phyloP scores from a whole-genome alignment of 2,888 invertebrate species.

The Cryptocheilus praepositus region DNA sequence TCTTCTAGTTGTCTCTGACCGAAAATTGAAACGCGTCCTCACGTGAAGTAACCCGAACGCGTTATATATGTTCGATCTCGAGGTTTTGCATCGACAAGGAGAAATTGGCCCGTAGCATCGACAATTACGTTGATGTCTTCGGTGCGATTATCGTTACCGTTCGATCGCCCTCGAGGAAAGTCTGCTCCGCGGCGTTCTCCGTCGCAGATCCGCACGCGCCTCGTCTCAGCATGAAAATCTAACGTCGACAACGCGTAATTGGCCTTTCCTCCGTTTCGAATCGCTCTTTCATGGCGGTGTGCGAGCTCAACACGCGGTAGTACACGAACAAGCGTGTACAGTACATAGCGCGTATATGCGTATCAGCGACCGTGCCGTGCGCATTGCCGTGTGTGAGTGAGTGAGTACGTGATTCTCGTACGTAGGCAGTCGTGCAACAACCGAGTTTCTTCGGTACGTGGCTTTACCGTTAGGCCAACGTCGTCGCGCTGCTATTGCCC shows the following conservation, averaged over 20 bases:
- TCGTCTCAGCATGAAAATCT: neutral
- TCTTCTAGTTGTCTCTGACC: no score
- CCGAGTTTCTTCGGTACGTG: slow-evolving; percentile 68
- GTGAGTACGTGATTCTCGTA: neutral
- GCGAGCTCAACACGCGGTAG: neutral
- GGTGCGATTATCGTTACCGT: slow-evolving; percentile 10
- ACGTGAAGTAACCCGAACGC: no score
- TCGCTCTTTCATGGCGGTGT: slow-evolving; percentile 14
- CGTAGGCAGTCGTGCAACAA: slow-evolving; percentile 57
- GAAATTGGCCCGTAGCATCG: slow-evolving; percentile 18
- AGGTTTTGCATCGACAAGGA: slow-evolving; percentile 6
- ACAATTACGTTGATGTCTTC: slow-evolving; percentile 6
- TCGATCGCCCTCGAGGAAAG: slow-evolving; percentile 8
- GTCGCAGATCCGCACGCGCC: neutral
- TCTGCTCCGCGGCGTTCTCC: neutral
- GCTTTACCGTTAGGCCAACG: slow-evolving; percentile 68
- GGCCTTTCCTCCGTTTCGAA: slow-evolving; percentile 27
- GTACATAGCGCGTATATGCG: neutral
- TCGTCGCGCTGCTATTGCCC: slow-evolving; percentile 56
- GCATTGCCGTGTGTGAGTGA: neutral
- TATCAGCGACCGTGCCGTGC: slow-evolving; percentile 2
- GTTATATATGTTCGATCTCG: no score
- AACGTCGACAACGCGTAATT: slow-evolving; percentile 20
- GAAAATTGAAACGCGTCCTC: no score
- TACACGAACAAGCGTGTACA: neutral